phyloP scores from a whole-genome alignment of 2,888 invertebrate species.

The Sarcophaga rosellei region DNA sequence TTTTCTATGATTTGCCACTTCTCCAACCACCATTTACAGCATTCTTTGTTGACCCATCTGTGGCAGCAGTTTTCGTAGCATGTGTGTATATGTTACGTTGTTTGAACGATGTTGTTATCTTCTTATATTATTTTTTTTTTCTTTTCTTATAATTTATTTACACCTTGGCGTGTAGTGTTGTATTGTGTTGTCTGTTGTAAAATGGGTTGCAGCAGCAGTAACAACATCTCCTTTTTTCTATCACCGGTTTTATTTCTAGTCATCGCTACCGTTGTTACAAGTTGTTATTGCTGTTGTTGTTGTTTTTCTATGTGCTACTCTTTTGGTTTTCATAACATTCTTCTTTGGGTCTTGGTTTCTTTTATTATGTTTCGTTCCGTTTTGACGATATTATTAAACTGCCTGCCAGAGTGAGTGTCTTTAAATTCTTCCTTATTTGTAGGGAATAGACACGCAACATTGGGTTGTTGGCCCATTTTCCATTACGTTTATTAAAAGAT shows the following conservation, averaged over 20 bases:
- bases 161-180: slow-evolving; percentile 23
- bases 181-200: slow-evolving; percentile 18
- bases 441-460: slow-evolving; percentile 55
- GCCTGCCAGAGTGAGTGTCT: not conserved
- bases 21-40: not conserved
- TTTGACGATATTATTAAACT: not conserved
- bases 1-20: not conserved
- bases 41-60: slow-evolving; percentile 35
- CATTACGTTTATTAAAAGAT: slow-evolving; percentile 41
- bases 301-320: not conserved
- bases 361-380: not conserved
- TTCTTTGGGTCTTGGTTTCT: slow-evolving; percentile 2
- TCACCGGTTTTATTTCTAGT: slow-evolving; percentile 36
- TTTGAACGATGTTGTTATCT: not conserved
- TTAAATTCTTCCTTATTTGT: slow-evolving; percentile 14
- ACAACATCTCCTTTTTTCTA: not conserved
- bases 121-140: not conserved
- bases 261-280: slow-evolving; percentile 65
- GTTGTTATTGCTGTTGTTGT: slow-evolving; percentile 16
- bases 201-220: slow-evolving; percentile 20
- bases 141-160: slow-evolving; percentile 19
- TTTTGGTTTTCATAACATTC: slow-evolving; percentile 56
- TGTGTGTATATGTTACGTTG: not conserved
- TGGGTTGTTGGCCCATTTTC: slow-evolving; percentile 14
- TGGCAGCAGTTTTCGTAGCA: not conserved